These are phyloP conservation scores for Tauraco hartlaubi DNA, from an alignment of 2,797 vertebrate genomes.

Conservation along the genomic window DNA sequence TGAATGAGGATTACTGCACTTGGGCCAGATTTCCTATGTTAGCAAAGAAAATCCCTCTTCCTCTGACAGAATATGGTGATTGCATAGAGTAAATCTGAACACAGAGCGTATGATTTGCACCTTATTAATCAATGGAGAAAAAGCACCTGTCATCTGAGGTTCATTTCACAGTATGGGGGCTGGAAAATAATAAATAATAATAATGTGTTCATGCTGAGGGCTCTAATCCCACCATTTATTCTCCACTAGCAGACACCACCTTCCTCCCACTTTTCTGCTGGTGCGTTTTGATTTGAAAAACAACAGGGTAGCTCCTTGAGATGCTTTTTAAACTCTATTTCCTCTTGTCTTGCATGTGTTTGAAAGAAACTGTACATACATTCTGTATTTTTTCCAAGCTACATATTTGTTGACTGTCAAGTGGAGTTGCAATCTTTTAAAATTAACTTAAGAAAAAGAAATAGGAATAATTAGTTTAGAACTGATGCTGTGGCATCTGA, in stretches of 20 bases:
- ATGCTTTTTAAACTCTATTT: background rate
- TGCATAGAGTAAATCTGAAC: background rate
- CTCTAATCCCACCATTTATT: constrained; percentile 61
- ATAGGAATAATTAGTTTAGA: background rate
- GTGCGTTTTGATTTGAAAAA: constrained; percentile 36
- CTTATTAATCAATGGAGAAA: constrained; percentile 50
- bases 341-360: background rate
- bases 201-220: constrained; percentile 58
- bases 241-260: constrained; percentile 8
- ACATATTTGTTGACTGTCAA: background rate
- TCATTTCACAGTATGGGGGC: constrained; percentile 13
- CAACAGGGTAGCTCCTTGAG: background rate
- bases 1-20: background rate
- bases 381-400: background rate
- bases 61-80: background rate
- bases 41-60: constrained; percentile 28
- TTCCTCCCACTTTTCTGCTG: constrained; percentile 18
- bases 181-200: constrained; percentile 67
- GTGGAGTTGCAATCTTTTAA: background rate
- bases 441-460: background rate
- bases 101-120: background rate
- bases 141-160: constrained; percentile 50
- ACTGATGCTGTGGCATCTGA: background rate
- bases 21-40: constrained; percentile 4
- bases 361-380: background rate